These are phyloP conservation scores for Ailuropoda melanoleuca DNA, from an alignment of 2,113 vertebrate species.

Conservation along the genomic window DNA sequence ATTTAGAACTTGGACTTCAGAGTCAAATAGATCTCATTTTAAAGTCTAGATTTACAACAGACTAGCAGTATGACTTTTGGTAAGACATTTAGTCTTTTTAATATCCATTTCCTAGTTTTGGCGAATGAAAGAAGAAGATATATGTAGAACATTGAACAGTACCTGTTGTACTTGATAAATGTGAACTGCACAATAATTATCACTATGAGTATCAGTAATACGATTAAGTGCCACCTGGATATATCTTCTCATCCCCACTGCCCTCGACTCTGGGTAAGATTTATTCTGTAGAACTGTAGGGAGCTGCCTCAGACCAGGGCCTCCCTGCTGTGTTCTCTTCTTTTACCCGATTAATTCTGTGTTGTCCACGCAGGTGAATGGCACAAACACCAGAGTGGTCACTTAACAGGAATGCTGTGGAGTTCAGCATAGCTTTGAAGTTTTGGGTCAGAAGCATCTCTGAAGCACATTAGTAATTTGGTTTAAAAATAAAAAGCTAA, in stretches of 20 bases:
- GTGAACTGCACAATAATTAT: not conserved
- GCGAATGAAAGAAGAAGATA: not conserved
- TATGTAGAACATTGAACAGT: not conserved
- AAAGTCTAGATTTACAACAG: not conserved
- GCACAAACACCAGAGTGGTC: not conserved
- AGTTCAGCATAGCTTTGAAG: conserved; percentile 2
- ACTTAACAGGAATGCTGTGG: not conserved
- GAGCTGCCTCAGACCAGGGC: not conserved
- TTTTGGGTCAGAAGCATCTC: not conserved
- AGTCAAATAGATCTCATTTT: not conserved
- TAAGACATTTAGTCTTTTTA: not conserved
- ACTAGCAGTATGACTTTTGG: not conserved
- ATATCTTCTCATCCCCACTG: not conserved
- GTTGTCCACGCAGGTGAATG: not conserved
- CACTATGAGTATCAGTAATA: not conserved
- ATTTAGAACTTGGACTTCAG: not conserved
- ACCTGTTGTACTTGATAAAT: not conserved
- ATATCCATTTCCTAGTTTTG: conserved; percentile 20
- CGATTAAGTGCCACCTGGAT: not conserved
- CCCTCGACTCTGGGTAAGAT: not conserved
- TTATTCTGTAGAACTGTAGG: not conserved
- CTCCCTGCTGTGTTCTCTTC: not conserved
- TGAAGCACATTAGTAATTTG: not conserved
- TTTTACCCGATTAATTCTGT: not conserved
- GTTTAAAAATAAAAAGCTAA: not conserved